Percentiles rank a stretch among this genome's conserved stretches.
Evolutionary conservation across 2,888 invertebrate genomes (phyloP).

Genomic region (Lasioglossum calceatum): DNA sequence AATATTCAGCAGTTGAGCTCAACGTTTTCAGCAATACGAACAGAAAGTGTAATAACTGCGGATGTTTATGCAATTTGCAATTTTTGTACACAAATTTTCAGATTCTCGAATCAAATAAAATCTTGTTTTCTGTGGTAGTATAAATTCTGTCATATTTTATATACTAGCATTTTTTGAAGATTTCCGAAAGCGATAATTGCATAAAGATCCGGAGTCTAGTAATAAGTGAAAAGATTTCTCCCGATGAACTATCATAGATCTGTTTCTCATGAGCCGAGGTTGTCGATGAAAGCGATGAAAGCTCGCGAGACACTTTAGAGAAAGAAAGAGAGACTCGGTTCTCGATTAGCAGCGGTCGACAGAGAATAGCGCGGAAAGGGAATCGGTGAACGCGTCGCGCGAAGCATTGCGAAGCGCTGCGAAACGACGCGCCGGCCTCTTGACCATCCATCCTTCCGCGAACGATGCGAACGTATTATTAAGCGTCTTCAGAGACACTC

Average conservation of each 20-base stretch:
- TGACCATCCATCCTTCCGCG: constrained; percentile 15
- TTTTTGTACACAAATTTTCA: too few relatives aligned
- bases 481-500: constrained; percentile 40
- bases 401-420: neutral
- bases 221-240: too few relatives aligned
- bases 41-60: too few relatives aligned
- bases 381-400: neutral
- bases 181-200: too few relatives aligned
- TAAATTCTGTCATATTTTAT: too few relatives aligned
- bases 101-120: too few relatives aligned
- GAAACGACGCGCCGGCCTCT: neutral
- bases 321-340: neutral
- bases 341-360: constrained; percentile 23
- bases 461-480: constrained; percentile 30
- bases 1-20: too few relatives aligned
- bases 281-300: neutral
- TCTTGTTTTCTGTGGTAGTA: too few relatives aligned
- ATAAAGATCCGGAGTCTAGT: too few relatives aligned
- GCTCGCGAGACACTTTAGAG: constrained; percentile 3
- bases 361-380: constrained; percentile 11
- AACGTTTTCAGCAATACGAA: too few relatives aligned
- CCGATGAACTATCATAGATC: neutral
- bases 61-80: too few relatives aligned
- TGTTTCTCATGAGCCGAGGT: neutral
- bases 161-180: too few relatives aligned